Evolutionary conservation across 2,888 invertebrate species (phyloP), one percentile per base, ranked within the genome.

Genomic region (Ormyrus nitidulus): DNA sequence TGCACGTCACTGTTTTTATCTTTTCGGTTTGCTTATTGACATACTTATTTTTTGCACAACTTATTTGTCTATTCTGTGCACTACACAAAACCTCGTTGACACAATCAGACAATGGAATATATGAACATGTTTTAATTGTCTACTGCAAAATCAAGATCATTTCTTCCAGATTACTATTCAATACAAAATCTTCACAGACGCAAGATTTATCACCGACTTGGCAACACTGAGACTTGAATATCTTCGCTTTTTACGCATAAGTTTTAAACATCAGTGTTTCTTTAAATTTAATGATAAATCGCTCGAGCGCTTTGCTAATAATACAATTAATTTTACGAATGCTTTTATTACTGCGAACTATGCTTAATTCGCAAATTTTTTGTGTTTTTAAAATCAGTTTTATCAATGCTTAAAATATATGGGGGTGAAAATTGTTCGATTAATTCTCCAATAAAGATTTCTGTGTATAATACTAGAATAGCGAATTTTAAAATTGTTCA

Each of bases 221-320:
- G 82, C 82, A 82, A 82, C 82, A 82, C 82, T 82, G 82, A 71
- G 71, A 75, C 74, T 74, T 71, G 10, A 72, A 73, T 65, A 65
- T 78, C 59, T 77, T 66, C n/a, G 82, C 80, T 82, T 82, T 66
- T 34, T n/a, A 64, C 10, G 69, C 54, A 73, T 56, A 71, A 71
- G 44, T 56, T 54, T 66, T 44, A 79, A 65, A 75, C 56, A 69
- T 19, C 34, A 34, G 34, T 34, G 34, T 34, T 34, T 64, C 19
- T 68, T 46, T 66, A 44, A 44, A n/a, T 49, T 49, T 66, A 53
- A 7, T 5, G 53, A 46, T 59, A 49, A 64, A 48, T 19, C 13
- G 64, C 56, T 77, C 62, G 34, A 34, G 54, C 51, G 75, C 80
- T 75, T 81, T 11, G 74, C 77, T 8, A 70, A 61, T 44, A 54